Conservation (phyloP, 2,113 vertebrate genomes). For the Potamarius usumacintae region DNA sequence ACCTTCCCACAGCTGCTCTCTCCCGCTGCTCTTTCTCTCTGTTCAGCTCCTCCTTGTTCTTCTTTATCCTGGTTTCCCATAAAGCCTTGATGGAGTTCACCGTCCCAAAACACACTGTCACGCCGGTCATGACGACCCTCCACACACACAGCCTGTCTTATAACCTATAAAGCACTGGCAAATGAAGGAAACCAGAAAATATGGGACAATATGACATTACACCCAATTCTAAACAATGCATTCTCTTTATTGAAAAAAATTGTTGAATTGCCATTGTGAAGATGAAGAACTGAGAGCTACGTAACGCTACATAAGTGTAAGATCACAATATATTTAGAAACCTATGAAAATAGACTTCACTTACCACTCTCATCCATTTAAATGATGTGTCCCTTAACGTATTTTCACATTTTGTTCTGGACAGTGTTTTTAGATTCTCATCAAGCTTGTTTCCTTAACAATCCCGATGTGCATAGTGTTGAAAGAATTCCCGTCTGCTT, state of each 20-base stretch:
- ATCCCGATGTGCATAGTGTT: slow-evolving; percentile 1
- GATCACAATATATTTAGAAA: not conserved
- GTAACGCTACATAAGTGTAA: not conserved
- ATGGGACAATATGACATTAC: not conserved
- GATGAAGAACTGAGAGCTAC: not conserved
- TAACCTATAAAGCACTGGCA: not conserved
- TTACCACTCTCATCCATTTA: slow-evolving; percentile 32
- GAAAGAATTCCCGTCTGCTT: slow-evolving; percentile 20
- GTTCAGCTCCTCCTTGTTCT: slow-evolving; percentile 75
- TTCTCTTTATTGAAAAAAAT: not conserved
- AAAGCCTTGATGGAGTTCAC: slow-evolving; percentile 83
- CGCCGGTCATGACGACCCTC: slow-evolving; percentile 74
- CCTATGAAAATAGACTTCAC: not conserved
- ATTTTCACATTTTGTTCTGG: not conserved
- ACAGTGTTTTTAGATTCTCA: not conserved
- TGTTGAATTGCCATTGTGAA: not conserved
- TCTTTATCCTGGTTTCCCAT: slow-evolving; percentile 89
- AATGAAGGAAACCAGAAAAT: not conserved
- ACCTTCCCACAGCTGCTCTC: slow-evolving; percentile 66
- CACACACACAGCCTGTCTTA: slow-evolving; percentile 49
- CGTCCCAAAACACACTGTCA: slow-evolving; percentile 70
- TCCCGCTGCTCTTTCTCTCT: slow-evolving; percentile 71
- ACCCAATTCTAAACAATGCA: not conserved
- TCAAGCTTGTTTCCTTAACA: not conserved
- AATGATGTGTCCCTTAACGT: not conserved